Evolutionary conservation across 1,140 invertebrate species (phyloP).

Genomic region (Musca domestica): DNA sequence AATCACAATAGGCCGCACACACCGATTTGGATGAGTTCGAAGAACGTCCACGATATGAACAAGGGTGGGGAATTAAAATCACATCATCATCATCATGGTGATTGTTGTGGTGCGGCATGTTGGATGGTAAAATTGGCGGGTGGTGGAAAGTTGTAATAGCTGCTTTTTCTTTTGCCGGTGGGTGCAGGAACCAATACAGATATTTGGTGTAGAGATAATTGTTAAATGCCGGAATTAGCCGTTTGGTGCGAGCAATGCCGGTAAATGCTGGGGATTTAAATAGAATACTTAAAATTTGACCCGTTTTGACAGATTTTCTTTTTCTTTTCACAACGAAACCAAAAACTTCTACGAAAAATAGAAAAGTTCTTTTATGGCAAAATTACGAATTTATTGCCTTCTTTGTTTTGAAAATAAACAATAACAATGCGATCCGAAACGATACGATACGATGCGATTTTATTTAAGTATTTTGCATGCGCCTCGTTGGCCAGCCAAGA

Average conservation of each 20-base stretch:
- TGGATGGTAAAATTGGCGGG: neutral
- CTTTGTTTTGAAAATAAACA: neutral
- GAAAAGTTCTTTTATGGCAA: neutral
- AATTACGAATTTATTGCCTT: neutral
- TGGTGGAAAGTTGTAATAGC: neutral
- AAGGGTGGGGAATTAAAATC: neutral
- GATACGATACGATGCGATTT: neutral
- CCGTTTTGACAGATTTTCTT: constrained; percentile 7
- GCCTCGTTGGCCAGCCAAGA: constrained; percentile 12
- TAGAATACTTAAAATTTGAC: constrained; percentile 3
- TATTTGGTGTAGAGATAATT: no score
- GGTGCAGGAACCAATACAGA: neutral
- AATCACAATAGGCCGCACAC: constrained; percentile 41
- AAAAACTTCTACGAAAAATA: no score
- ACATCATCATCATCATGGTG: neutral
- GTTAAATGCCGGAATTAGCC: no score
- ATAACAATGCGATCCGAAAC: neutral
- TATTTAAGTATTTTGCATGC: neutral
- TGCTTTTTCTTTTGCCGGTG: neutral
- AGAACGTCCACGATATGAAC: neutral
- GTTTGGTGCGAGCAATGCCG: no score
- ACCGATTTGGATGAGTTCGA: neutral
- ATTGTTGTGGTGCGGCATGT: neutral
- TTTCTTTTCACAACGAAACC: neutral
- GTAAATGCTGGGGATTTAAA: neutral